phyloP scores from a whole-genome alignment of 1,140 invertebrate genomes.

The honey bee (Apis mellifera) region Amel_HAv3.1 CM009935.2:2657001-2657500 shows the following conservation, averaged over 20 bases:
- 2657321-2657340: not conserved
- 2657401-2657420: too few species aligned
- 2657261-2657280: conserved; percentile 29
- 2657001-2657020: conserved; percentile 62
- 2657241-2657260: conserved; percentile 37
- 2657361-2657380: not conserved
- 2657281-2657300: conserved; percentile 25
- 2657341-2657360: not conserved
- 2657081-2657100: conserved; percentile 13
- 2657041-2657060: conserved; percentile 29
- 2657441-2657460: too few species aligned
- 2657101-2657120: conserved; percentile 38
- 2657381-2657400: not conserved
- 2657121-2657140: conserved; percentile 33
- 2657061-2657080: not conserved
- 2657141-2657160: conserved; percentile 49
- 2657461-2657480: not conserved
- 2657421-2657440: not conserved
- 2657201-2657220: conserved; percentile 66
- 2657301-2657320: conserved; percentile 1
- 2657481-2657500: not conserved
- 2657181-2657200: conserved; percentile 63
- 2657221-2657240: conserved; percentile 64
- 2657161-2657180: conserved; percentile 65
- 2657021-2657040: conserved; percentile 7